Evolutionary conservation across 1,140 invertebrate genomes (phyloP).

Genomic region (Bathynomus jamesi): DNA sequence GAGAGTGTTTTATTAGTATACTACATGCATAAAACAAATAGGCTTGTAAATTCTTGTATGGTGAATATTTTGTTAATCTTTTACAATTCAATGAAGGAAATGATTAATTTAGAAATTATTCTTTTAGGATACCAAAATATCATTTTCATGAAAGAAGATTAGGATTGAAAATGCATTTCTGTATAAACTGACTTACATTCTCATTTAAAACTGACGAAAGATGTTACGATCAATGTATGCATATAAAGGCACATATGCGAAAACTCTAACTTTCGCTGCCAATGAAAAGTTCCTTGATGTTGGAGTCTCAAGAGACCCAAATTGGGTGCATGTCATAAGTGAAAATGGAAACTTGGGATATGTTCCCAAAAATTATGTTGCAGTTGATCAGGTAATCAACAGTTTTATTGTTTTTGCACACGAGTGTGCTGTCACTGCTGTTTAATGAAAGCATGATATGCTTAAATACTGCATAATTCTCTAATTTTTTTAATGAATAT

Average conservation of each 20-base stretch:
- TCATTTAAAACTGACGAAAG: too few relatives aligned
- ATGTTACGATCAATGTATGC: conserved; percentile 24
- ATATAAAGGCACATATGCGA: conserved; percentile 25
- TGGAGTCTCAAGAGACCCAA: conserved; percentile 23
- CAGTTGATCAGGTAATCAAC: conserved; percentile 16
- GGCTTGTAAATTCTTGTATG: background rate
- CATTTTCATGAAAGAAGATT: too few relatives aligned
- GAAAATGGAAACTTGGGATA: conserved; percentile 21
- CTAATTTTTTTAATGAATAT: too few relatives aligned
- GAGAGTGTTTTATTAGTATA: too few relatives aligned
- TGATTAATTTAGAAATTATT: too few relatives aligned
- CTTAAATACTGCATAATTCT: too few relatives aligned
- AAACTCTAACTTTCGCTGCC: conserved; percentile 20
- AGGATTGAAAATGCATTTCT: too few relatives aligned
- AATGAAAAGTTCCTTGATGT: conserved; percentile 25
- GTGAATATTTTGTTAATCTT: background rate
- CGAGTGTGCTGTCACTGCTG: background rate
- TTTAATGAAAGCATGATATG: too few relatives aligned
- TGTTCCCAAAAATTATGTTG: conserved; percentile 28
- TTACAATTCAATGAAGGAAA: too few relatives aligned
- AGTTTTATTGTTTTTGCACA: background rate
- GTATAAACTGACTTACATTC: too few relatives aligned
- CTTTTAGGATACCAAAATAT: too few relatives aligned
- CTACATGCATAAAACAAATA: too few relatives aligned
- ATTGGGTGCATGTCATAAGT: conserved; percentile 28